Conservation (phyloP, 2,113 vertebrate species). For the Phrynosoma platyrhinos region DNA sequence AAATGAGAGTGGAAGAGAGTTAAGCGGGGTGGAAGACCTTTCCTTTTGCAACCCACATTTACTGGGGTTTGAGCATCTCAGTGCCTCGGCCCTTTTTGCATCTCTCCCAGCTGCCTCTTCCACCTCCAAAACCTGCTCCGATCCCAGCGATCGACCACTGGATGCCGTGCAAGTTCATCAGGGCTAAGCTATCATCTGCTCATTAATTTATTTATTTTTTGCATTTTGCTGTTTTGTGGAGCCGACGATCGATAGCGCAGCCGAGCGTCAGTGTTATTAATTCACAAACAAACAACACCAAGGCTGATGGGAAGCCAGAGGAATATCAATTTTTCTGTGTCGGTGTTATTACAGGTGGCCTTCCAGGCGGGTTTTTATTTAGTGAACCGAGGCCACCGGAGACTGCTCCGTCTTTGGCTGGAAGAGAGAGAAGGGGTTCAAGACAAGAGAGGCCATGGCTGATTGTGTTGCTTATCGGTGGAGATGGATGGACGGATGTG, state of each 20-base stretch:
- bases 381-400: slow-evolving; percentile 50
- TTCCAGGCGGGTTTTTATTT: slow-evolving; percentile 65
- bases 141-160: neutral
- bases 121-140: fast-evolving
- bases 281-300: slow-evolving; percentile 61
- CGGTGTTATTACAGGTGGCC: slow-evolving; percentile 53
- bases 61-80: fast-evolving
- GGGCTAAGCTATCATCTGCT: slow-evolving; percentile 16
- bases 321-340: slow-evolving; percentile 67
- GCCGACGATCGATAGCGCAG: slow-evolving; percentile 63
- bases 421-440: neutral
- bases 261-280: slow-evolving; percentile 63
- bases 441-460: neutral
- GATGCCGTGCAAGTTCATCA: neutral
- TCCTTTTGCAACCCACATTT: neutral
- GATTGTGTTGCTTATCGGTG: neutral
- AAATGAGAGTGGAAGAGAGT: neutral
- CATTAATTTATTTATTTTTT: slow-evolving; percentile 28
- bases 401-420: slow-evolving; percentile 9
- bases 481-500: neutral
- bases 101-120: neutral
- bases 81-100: neutral
- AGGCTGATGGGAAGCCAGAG: slow-evolving; percentile 54
- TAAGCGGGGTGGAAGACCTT: neutral
- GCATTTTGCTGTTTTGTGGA: slow-evolving; percentile 52